Evolutionary conservation across 2,888 invertebrate species (phyloP), one percentile per base, ranked within the genome.

Genomic region (Teleogryllus oceanicus): DNA sequence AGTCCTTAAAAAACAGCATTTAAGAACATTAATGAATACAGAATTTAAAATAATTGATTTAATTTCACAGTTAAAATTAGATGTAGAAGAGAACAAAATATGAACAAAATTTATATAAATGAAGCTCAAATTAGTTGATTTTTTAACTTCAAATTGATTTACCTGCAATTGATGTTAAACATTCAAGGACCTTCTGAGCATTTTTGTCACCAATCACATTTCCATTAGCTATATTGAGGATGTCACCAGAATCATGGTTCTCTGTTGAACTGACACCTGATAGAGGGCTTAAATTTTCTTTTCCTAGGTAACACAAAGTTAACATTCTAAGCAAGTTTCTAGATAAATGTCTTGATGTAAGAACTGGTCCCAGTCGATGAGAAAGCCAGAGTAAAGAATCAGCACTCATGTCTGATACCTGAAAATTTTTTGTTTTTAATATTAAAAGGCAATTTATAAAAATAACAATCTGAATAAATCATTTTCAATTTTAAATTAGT

Each of bases 251-350:
- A n/a, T 75, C 51, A 62, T 37, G 20, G 75, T 78, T 74, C 78
- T 50, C 82, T 81, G 16, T 81, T 79, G 74, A 79, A 77, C 74
- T 79, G 13, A 4, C 62, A 24, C 62, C 50, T 13, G 37, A 20
- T 77, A 37, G 37, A 37, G 83, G 81, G 79, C 81, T 75, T 50
- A 95, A 88, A 86, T 94, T 94, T 83, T 95, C 94, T 84, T 91
- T 92, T 0, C 95, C 96, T 37, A 96, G 92, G 86, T 97, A 99
- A 87, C 98, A 99, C 4, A 98, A 88, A 0, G 97, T 95, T 79
- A 99, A 88, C 95, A 99, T 97, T 85, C 97, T 92, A 16, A 99
- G 89, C 83, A 99, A 89, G 89, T 98, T 98, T 81, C 96, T 91
- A 0, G 97, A 95, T 50, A 99, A 89, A 88, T 96, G 94, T 83